Evolutionary conservation across 2,113 vertebrate species (phyloP).

Genomic region (Heteronetta atricapilla): DNA sequence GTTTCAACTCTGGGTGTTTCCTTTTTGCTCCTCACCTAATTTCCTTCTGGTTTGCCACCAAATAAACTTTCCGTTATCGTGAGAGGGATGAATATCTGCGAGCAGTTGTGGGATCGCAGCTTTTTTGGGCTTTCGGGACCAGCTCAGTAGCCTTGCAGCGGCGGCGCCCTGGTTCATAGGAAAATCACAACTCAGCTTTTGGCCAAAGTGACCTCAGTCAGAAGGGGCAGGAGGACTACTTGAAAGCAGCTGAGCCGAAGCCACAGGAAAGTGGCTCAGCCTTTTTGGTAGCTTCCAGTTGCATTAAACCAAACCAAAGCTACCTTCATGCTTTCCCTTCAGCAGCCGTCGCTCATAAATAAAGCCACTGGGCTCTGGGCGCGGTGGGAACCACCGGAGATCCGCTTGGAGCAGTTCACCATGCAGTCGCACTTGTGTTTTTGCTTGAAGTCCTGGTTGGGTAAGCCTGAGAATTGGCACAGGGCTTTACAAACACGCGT

Average conservation of each 20-base stretch:
- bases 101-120: background rate
- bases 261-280: background rate
- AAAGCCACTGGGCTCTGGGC: background rate
- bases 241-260: background rate
- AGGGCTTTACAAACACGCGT: constrained; percentile 1
- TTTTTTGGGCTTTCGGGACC: background rate
- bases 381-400: background rate
- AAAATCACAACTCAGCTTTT: background rate
- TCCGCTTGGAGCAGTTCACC: background rate
- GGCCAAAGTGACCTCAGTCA: background rate
- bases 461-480: constrained; percentile 14
- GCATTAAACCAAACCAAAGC: background rate
- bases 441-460: constrained; percentile 26
- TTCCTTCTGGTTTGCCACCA: background rate
- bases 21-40: background rate
- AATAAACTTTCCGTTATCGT: background rate
- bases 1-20: background rate
- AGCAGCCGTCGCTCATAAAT: background rate
- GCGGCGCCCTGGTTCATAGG: background rate
- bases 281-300: background rate
- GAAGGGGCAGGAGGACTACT: background rate
- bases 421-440: background rate
- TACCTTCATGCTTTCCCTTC: background rate
- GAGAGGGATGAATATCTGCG: fast-evolving
- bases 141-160: background rate